Evolutionary conservation across 2,797 vertebrate species (phyloP).

Genomic region (Sandelia bainsii): DNA sequence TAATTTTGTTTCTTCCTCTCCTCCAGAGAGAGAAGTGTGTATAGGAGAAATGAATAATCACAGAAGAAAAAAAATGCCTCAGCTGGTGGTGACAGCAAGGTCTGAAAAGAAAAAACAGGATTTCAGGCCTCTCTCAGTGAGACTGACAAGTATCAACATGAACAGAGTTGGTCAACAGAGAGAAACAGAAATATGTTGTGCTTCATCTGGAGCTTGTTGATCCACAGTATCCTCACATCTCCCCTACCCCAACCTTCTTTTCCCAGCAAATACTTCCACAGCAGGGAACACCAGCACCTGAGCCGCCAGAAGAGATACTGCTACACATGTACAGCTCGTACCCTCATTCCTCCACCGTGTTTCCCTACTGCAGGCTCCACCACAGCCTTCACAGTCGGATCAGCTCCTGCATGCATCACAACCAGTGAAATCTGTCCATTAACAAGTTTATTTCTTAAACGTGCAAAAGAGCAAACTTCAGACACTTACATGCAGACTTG

Average conservation of each 20-base stretch:
- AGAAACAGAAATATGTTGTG: constrained; percentile 4
- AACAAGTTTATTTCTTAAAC: too few relatives aligned
- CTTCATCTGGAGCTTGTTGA: constrained; percentile 29
- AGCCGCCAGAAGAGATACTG: neutral
- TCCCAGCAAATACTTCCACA: neutral
- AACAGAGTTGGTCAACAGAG: constrained; percentile 15
- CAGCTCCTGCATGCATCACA: neutral
- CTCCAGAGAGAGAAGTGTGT: neutral
- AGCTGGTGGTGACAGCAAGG: neutral
- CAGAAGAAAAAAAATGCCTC: neutral
- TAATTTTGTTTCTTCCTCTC: neutral
- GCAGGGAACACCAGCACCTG: neutral
- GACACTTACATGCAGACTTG: neutral
- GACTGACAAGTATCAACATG: constrained; percentile 10
- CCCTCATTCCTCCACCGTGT: neutral
- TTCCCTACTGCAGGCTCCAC: neutral
- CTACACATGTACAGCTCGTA: neutral
- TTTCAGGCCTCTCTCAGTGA: constrained; percentile 15
- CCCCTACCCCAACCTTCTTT: neutral
- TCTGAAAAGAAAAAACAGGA: neutral
- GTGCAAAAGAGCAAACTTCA: neutral
- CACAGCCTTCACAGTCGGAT: neutral
- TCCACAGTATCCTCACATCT: constrained; percentile 8
- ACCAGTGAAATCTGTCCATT: neutral
- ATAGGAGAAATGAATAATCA: neutral